Evolutionary conservation across 2,888 invertebrate species (phyloP).

Genomic region (Eurytoma californica): DNA sequence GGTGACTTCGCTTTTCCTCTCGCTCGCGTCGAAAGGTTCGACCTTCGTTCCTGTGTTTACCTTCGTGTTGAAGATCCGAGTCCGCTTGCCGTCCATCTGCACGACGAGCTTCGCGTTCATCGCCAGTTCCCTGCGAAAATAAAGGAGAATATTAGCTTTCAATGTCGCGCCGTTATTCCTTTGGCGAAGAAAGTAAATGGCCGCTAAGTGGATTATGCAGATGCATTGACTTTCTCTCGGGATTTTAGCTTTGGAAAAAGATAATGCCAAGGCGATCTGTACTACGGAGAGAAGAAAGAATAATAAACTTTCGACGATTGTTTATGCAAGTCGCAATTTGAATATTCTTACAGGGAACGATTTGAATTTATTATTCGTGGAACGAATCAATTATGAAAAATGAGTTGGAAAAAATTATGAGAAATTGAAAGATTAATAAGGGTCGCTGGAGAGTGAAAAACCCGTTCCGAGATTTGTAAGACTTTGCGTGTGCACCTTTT

Average conservation of each 20-base stretch:
- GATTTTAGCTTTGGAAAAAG: too few species aligned
- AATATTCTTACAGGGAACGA: too few species aligned
- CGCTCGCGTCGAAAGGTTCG: too few species aligned
- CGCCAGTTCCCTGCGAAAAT: conserved; percentile 85
- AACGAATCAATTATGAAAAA: too few species aligned
- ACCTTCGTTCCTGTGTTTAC: conserved; percentile 69
- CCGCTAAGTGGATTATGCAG: too few species aligned
- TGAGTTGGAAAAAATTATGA: too few species aligned
- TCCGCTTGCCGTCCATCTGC: conserved; percentile 90
- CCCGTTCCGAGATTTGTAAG: too few species aligned
- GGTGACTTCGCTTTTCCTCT: not conserved
- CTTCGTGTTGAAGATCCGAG: conserved; percentile 86
- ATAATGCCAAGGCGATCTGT: too few species aligned
- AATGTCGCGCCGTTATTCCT: not conserved
- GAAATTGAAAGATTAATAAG: conserved; percentile 16
- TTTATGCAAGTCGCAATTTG: too few species aligned
- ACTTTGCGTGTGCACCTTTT: not conserved
- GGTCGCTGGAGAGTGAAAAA: not conserved
- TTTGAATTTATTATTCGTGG: too few species aligned
- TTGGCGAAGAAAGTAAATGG: not conserved
- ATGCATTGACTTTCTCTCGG: not conserved
- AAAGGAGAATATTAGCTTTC: conserved; percentile 6
- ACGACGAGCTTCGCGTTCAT: conserved; percentile 89
- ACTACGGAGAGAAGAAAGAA: not conserved
- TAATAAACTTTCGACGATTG: too few species aligned